Base-by-base conservation (phyloP, 2,113 vertebrate genomes). In the Syngnathoides biaculeatus region DNA sequence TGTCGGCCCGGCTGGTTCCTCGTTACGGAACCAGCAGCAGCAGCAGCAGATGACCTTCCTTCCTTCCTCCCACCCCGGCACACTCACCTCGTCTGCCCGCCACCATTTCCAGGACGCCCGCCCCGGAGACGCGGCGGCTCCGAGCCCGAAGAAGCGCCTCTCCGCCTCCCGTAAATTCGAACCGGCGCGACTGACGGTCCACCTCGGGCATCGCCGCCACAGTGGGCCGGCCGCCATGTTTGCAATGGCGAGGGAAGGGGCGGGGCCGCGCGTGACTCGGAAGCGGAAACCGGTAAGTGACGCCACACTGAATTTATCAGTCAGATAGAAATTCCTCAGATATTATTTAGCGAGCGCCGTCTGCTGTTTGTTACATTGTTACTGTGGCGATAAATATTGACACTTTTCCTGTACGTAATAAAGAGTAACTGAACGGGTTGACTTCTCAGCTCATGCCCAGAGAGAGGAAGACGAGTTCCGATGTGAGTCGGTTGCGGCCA, bases 141-240 rank as follows among this genome's bases (percentile, higher is more conserved):
- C 64, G 66, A 69, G 43, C 15, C 67, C 78, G 0, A 6, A 30
- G 12, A 56, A 20, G 11, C 57, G 40, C 80, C 80, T 30, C 26
- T 84, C 0, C 0, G 65, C 57, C 1, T 86, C 85, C 11, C 72
- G n/a, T 9, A 88, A 60, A 72, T 17, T 15, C 0, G 71, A 2
- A 0, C 40, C 66, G 0, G 68, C 52, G 59, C 63, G 68, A 30
- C 63, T 70, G 7, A 68, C 22, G 8, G n/a, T 73, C 73, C 75
- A 85, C 39, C 79, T 77, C 75, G 81, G 38, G 50, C 75, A 90
- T 0, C 66, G 69, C 68, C 79, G 80, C 88, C 88, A 91, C 88
- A 86, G 89, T 58, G 83, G 82, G 12, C 22, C 79, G 30, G 30
- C 30, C 88, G 91, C 92, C 92, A 93, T 92, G 76, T 87, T 88